phyloP scores from a whole-genome alignment of 2,797 vertebrate genomes.

The Karalla daura region DNA sequence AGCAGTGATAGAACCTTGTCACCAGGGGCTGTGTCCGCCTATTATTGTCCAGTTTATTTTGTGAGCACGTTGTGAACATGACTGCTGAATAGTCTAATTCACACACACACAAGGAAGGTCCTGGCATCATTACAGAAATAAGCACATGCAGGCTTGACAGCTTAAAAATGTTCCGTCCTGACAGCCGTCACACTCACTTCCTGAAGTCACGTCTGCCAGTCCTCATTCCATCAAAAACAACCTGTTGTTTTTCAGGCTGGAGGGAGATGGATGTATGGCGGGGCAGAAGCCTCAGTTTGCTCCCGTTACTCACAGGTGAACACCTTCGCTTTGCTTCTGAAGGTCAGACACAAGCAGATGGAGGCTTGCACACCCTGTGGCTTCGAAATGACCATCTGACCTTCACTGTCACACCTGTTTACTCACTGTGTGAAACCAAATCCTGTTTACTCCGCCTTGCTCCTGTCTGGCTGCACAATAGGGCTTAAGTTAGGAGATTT shows the following conservation, averaged over 20 bases:
- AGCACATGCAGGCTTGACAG: background rate
- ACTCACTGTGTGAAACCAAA: background rate
- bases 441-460: background rate
- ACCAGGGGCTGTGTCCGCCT: background rate
- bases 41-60: no score
- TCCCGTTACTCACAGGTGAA: slow-evolving; percentile 26
- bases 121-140: background rate
- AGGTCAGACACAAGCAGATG: slow-evolving; percentile 57
- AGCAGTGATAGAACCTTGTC: background rate
- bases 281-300: background rate
- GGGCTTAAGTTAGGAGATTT: background rate
- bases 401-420: slow-evolving; percentile 11
- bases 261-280: background rate
- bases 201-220: background rate
- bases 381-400: slow-evolving; percentile 28
- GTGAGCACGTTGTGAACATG: no score
- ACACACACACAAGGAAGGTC: no score
- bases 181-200: background rate
- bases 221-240: background rate
- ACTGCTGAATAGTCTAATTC: no score
- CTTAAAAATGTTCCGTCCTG: background rate
- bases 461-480: background rate
- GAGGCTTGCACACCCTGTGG: slow-evolving; percentile 16
- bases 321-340: slow-evolving; percentile 18
- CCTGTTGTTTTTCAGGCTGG: background rate